A percentile compares a stretch with the other conserved stretches of the same genome.
phyloP scores from a whole-genome alignment of 1,140 invertebrate species.

The Dolichoris vasculosae region DNA sequence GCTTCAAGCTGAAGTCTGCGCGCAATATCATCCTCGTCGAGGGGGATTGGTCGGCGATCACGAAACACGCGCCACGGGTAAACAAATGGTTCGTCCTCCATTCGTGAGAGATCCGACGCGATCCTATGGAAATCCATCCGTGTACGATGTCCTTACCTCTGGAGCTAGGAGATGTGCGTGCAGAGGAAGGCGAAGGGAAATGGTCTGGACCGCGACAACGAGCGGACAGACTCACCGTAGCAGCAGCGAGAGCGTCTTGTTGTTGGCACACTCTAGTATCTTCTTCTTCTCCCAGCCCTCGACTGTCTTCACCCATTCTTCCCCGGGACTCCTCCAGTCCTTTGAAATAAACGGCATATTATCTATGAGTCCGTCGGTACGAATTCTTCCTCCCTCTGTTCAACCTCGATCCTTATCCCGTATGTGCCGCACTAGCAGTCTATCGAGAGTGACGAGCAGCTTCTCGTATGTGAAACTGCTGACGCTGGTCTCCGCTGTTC shows the following conservation, averaged over 20 bases:
- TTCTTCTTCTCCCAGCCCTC: constrained; percentile 98
- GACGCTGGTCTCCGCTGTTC: constrained; percentile 6
- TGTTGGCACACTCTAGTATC: constrained; percentile 86
- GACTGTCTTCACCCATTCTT: constrained; percentile 98
- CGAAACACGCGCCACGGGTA: not conserved
- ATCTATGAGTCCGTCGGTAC: not conserved
- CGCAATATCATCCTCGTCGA: not conserved
- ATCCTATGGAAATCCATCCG: too few species aligned
- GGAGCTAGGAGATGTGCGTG: too few species aligned
- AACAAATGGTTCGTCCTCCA: too few species aligned
- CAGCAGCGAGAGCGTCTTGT: constrained; percentile 71
- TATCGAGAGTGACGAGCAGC: not conserved
- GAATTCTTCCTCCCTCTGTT: not conserved
- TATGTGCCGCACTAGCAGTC: too few species aligned
- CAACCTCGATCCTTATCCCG: constrained; percentile 17
- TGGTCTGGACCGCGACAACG: not conserved
- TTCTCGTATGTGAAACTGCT: not conserved
- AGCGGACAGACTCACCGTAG: constrained; percentile 65
- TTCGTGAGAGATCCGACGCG: too few species aligned
- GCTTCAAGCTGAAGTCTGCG: not conserved
- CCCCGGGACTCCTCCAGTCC: constrained; percentile 95
- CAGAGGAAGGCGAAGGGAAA: too few species aligned
- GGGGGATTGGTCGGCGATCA: not conserved
- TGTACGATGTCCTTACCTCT: too few species aligned
- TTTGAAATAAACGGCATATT: constrained; percentile 96